Evolutionary conservation across 2,797 vertebrate genomes (phyloP).

Genomic region (Argyrosomus regius): DNA sequence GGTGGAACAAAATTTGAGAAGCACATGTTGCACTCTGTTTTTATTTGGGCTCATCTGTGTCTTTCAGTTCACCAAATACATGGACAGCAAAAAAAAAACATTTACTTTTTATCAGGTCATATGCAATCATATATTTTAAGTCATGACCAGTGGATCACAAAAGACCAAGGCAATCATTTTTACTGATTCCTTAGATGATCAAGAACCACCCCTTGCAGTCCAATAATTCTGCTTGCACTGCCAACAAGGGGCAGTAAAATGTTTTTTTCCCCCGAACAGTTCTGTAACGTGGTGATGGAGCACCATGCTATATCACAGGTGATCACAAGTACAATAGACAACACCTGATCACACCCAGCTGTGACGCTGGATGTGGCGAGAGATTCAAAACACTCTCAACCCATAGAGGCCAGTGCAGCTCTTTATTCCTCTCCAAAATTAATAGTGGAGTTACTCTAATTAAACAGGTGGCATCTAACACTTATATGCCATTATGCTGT

Average conservation of each 20-base stretch:
- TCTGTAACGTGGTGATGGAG: not conserved
- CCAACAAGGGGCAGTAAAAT: not conserved
- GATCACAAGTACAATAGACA: not conserved
- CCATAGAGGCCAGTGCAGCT: not conserved
- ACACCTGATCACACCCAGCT: not conserved
- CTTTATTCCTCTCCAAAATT: not conserved
- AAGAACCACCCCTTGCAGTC: not conserved
- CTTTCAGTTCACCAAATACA: not conserved
- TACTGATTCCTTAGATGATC: not conserved
- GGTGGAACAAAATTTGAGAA: constrained; percentile 17
- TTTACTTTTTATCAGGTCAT: not conserved
- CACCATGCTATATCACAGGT: not conserved
- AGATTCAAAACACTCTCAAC: not conserved
- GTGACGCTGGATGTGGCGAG: not conserved
- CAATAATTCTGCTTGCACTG: not conserved
- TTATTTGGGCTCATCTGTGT: not conserved
- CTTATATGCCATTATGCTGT: not conserved
- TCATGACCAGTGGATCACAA: not conserved
- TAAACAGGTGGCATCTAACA: no score
- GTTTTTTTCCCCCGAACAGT: no score
- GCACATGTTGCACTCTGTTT: constrained; percentile 6
- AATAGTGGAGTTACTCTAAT: not conserved
- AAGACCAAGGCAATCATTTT: not conserved
- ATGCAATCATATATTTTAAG: not conserved
- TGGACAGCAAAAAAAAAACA: not conserved